Evolutionary conservation across 2,888 invertebrate genomes (phyloP), one percentile per base, ranked within the genome.

Genomic region (Galerucella calmariensis): DNA sequence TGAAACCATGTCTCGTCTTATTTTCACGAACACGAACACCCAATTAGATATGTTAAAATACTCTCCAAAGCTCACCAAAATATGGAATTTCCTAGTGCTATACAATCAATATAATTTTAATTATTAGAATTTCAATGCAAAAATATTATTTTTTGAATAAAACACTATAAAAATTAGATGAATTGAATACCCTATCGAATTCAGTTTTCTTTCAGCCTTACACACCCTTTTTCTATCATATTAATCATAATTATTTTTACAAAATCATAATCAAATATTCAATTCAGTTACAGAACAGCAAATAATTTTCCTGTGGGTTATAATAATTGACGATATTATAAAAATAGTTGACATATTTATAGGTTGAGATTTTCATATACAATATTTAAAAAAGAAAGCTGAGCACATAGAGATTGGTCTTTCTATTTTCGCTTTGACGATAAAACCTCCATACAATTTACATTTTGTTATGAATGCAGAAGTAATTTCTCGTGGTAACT

Each of bases 21-120:
- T 62, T 66, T 53, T 65, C 24, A 74, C 48, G 24, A 74, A 27
- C 53, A 77, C 77, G 68, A 79, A 75, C 73, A 75, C 73, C 68
- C 68, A 75, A 79, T 76, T 80, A 81, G 82, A 82, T 82, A 82
- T 82, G 82, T 82, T 80, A 79, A 81, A 82, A 80, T 79, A 79
- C 78, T 81, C 71, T 72, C 76, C 79, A 77, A 82, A 82, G 80
- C 82, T 77, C 81, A 80, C 78, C 78, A 81, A 81, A 79, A 80
- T 80, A 81, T 80, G 77, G 79, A 78, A 77, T 77, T 69, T 72
- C 73, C 63, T 68, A 74, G 66, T 76, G 76, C 70, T 74, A 75
- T 61, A 77, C 75, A 78, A 75, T 71, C 75, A 77, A 74, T 73
- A 20, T 20, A 78, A 78, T 58, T 76, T 77, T 77, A 77, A 76